Evolutionary conservation across 1,140 invertebrate species (phyloP), one percentile per base, ranked within the genome.

Genomic region (Tachypleus tridentatus): DNA sequence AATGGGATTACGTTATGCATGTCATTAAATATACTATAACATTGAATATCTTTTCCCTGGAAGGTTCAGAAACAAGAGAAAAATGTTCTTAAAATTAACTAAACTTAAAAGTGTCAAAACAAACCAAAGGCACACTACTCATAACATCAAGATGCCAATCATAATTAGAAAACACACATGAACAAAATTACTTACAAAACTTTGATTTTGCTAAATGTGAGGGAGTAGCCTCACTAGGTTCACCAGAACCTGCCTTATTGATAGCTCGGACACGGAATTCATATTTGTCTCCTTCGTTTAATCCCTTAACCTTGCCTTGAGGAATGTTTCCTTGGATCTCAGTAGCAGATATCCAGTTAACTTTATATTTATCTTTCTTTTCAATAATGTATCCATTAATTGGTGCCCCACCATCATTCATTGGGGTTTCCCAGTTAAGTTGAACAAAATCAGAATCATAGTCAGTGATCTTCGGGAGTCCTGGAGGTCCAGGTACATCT

Each of bases 331-430:
- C 86, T 80, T 86, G 72, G 9, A 73, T 76, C 58, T 75, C 77
- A 11, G 68, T 65, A 61, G 91, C 86, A 79, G 94, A 89, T 73
- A 91, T 88, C 93, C 93, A 97, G 49, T 85, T 80, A 6, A 84
- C 84, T 4, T 87, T 86, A 67, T 88, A 89, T 76, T 93, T 94
- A 72, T 96, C 92, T 76, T 93, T 96, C 81, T 94, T 96, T 78
- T 99, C 96, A 74, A 99, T 90, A 62, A 98, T 82, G 73, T 99
- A 99, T 58, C 91, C 88, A 57, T 86, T 89, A 72, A 99, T 97
- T 52, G 95, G 91, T 11, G 93, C 93, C 57, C 96, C 95, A 49
- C 94, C 94, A 70, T 86, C 90, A 72, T 82, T 82, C 70, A 88
- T 89, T 2, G 96, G 96, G 65, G 88, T 85, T 4, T 82, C 83